Evolutionary conservation across 2,113 vertebrate species (phyloP), one percentile per base, ranked within the genome.

Genomic region (Malurus elegans): DNA sequence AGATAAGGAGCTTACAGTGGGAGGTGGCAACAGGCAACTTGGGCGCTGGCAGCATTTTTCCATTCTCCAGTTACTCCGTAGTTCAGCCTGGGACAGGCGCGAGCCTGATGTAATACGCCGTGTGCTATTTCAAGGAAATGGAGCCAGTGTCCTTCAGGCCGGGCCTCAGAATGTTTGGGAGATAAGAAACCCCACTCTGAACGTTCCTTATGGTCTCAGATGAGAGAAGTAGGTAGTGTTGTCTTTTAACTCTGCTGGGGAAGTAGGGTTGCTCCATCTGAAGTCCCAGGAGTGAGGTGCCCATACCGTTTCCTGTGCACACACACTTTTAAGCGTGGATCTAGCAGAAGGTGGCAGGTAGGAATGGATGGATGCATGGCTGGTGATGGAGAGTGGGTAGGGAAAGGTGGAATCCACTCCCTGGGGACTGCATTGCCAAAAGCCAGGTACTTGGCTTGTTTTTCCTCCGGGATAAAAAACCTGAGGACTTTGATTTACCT

Each of bases 71-170:
- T 94, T 96, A 81, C 93, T 81, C 40, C 10, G 72, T 64, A 38
- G 94, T 96, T 96, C 92, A 96, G 88, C 82, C 34, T 95, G 96
- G 94, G 93, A 96, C 96, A 97, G 79, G 54, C 79, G 4, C 16
- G 50, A 95, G 93, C 95, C 86, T 96, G 92, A 90, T 78, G 94
- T 86, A 90, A 96, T 94, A 60, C 7, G 26, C 86, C 56, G 74
- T 57, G 69, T 90, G 88, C 93, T 96, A 94, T 96, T 96, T 95
- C 90, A 79, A 92, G 96, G 93, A 78, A 87, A 65, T 1, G 1
- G 57, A 70, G 86, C 60, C 73, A 31, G 0, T 26, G 82, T 67
- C 93, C 88, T 93, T 80, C 69, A 88, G 93, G 75, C 86, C 60
- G 42, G 90, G 79, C 74, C 90, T 90, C 2, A 4, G 86, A 91